Percentiles rank a stretch among this genome's conserved stretches.
phyloP scores from a whole-genome alignment of 1,140 invertebrate species.

The Anadara kagoshimensis region DNA sequence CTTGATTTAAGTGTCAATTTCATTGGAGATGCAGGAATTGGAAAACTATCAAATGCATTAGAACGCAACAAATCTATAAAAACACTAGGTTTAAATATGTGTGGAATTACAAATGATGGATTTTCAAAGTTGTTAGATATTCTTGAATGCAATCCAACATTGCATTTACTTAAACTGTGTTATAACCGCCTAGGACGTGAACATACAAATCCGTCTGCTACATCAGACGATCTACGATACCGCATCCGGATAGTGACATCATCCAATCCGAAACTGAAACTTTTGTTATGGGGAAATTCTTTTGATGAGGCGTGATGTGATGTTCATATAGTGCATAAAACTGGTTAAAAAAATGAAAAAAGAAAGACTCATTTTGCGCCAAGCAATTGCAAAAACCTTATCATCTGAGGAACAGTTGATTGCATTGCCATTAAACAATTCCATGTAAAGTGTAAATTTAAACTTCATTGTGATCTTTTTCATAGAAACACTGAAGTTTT shows the following conservation, averaged over 20 bases:
- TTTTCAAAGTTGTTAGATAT: slow-evolving; percentile 66
- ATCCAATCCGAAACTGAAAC: slow-evolving; percentile 69
- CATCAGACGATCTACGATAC: slow-evolving; percentile 64
- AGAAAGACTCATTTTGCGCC: no score
- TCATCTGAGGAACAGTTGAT: no score
- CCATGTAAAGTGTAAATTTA: no score
- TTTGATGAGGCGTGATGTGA: slow-evolving; percentile 57
- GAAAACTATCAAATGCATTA: slow-evolving; percentile 60
- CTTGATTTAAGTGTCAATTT: slow-evolving; percentile 69
- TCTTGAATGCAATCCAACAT: slow-evolving; percentile 61
- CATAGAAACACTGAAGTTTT: no score
- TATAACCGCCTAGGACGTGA: slow-evolving; percentile 65
- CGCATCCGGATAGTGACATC: slow-evolving; percentile 66
- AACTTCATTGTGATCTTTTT: no score
- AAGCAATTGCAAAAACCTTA: no score
- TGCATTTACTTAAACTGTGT: slow-evolving; percentile 63
- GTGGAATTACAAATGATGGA: slow-evolving; percentile 69
- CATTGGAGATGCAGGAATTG: slow-evolving; percentile 62
- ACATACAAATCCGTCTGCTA: slow-evolving; percentile 52
- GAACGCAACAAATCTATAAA: slow-evolving; percentile 65
- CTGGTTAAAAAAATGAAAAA: no score
- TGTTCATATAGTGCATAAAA: no score
- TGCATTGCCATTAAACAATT: no score
- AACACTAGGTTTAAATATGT: slow-evolving; percentile 70
- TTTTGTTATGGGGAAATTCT: slow-evolving; percentile 71